Conservation (phyloP, 1,140 invertebrate genomes). For the Ceratina calcarata region DNA sequence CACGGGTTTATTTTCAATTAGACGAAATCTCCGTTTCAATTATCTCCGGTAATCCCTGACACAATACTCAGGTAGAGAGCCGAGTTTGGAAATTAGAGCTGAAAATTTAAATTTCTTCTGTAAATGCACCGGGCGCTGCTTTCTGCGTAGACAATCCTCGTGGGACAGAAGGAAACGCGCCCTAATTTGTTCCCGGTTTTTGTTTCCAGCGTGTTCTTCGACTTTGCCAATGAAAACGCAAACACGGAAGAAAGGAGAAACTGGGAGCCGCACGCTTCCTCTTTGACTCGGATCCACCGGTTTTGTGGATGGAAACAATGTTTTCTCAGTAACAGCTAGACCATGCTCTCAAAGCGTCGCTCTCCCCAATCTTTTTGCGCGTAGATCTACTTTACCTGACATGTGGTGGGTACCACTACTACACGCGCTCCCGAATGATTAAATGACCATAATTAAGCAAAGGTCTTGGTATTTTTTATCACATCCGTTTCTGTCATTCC, state of each 20-base stretch:
- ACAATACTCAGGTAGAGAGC: neutral
- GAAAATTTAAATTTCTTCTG: constrained; percentile 19
- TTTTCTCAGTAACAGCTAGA: constrained; percentile 21
- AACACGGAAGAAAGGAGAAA: constrained; percentile 21
- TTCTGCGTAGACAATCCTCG: constrained; percentile 22
- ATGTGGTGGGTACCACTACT: neutral
- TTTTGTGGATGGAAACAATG: constrained; percentile 40
- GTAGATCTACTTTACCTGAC: neutral
- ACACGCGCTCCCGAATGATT: neutral
- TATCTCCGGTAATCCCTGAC: neutral
- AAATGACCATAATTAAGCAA: constrained; percentile 11
- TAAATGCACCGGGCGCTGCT: too few species aligned
- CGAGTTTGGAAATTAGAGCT: neutral
- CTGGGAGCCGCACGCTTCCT: neutral
- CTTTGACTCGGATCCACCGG: constrained; percentile 20
- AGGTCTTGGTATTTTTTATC: too few species aligned
- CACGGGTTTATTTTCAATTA: neutral
- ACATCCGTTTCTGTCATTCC: too few species aligned
- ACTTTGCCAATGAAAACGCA: constrained; percentile 25
- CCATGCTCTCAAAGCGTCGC: constrained; percentile 17
- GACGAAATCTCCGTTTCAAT: neutral
- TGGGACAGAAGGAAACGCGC: constrained; percentile 12
- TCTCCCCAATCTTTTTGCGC: constrained; percentile 23
- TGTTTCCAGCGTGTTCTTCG: constrained; percentile 13
- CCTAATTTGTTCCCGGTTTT: constrained; percentile 36